phyloP scores from a whole-genome alignment of 2,113 vertebrate genomes.

The Dascyllus trimaculatus region DNA sequence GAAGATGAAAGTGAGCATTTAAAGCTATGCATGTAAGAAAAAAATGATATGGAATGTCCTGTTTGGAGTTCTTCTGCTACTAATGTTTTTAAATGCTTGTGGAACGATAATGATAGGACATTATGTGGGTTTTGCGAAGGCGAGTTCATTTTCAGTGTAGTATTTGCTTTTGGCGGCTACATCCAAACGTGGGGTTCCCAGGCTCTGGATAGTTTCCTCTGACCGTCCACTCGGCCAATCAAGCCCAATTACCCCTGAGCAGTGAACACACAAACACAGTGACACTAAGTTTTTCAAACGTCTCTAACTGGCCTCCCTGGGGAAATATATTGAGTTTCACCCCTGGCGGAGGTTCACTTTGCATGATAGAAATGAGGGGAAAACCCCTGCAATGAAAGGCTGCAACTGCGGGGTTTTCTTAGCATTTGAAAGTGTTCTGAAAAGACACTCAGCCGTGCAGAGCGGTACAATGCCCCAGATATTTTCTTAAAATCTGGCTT shows the following conservation, averaged over 20 bases:
- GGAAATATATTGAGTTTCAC: conserved; percentile 42
- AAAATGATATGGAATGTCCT: conserved; percentile 36
- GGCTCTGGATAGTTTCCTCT: conserved; percentile 41
- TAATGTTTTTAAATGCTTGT: conserved; percentile 57
- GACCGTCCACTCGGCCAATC: conserved; percentile 55
- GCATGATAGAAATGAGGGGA: conserved; percentile 23
- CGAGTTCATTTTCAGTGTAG: conserved; percentile 43
- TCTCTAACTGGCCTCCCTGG: conserved; percentile 16
- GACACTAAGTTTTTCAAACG: conserved; percentile 35
- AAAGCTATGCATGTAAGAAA: too few species aligned
- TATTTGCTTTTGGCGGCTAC: conserved; percentile 30
- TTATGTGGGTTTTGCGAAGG: conserved; percentile 55
- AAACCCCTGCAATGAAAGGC: conserved; percentile 28
- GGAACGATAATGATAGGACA: conserved; percentile 66
- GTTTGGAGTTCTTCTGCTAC: conserved; percentile 18
- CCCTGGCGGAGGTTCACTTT: conserved; percentile 15
- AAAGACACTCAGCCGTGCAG: neutral
- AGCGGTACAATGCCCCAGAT: neutral
- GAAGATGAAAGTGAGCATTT: neutral
- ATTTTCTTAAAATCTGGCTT: neutral
- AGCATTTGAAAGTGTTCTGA: conserved; percentile 11
- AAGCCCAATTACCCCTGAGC: conserved; percentile 43
- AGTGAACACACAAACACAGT: conserved; percentile 54
- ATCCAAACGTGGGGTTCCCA: conserved; percentile 24
- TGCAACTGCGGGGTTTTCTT: conserved; percentile 8